Conservation (phyloP, 2,888 invertebrate species). For the Eudasyphora cyanicolor region DNA sequence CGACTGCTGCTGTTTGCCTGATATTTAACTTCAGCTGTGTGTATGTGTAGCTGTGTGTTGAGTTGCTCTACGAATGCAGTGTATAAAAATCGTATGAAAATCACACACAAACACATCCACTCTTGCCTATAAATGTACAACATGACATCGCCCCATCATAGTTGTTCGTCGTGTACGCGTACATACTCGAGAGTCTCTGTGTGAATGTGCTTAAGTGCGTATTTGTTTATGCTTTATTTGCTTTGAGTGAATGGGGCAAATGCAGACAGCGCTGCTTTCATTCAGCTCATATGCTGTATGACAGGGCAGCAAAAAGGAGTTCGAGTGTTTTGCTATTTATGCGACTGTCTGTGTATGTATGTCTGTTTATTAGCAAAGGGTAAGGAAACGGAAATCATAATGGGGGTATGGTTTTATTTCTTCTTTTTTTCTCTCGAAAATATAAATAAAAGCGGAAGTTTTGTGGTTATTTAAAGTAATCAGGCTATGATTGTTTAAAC, state of each 20-base stretch:
- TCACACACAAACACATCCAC: background rate
- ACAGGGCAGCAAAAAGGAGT: background rate
- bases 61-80: background rate
- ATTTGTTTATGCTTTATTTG: constrained; percentile 59
- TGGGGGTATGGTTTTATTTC: constrained; percentile 19
- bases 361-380: background rate
- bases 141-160: too few species aligned
- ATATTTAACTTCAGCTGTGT: constrained; percentile 32
- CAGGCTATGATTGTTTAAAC: constrained; percentile 49
- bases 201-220: constrained; percentile 45
- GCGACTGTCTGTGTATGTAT: background rate
- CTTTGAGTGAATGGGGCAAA: background rate
- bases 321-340: constrained; percentile 3
- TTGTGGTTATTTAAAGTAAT: constrained; percentile 57
- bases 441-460: constrained; percentile 38
- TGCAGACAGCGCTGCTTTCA: too few species aligned
- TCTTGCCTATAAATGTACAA: too few species aligned
- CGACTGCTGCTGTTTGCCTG: constrained; percentile 55
- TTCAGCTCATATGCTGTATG: too few species aligned
- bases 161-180: too few species aligned
- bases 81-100: background rate
- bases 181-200: background rate
- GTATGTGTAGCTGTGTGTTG: background rate
- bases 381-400: background rate
- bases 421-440: background rate